phyloP scores from a whole-genome alignment of 2,113 vertebrate species.

The Nothobranchius furzeri region DNA sequence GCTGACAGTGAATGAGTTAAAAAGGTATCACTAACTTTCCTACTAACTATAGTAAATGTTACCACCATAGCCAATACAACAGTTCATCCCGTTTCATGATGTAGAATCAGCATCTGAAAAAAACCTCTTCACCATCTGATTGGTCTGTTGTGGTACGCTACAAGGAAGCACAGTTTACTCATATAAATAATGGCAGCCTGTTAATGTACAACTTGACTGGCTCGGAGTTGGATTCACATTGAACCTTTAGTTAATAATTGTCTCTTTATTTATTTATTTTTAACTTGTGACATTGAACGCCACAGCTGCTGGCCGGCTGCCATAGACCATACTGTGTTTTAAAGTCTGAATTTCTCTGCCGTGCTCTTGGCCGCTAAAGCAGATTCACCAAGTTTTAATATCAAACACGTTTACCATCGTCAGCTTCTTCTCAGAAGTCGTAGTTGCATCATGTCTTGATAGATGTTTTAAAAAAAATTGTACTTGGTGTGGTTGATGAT shows the following conservation, averaged over 20 bases:
- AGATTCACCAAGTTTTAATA: not conserved
- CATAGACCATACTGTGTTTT: constrained; percentile 6
- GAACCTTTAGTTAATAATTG: constrained; percentile 60
- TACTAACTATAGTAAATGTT: too few relatives aligned
- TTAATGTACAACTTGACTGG: constrained; percentile 80
- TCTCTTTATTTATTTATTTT: not conserved
- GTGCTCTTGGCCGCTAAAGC: not conserved
- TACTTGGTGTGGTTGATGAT: constrained; percentile 5
- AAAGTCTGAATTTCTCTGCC: constrained; percentile 6
- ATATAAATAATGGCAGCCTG: constrained; percentile 15
- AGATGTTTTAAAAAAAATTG: constrained; percentile 20
- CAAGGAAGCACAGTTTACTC: constrained; percentile 45
- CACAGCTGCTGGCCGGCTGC: constrained; percentile 13
- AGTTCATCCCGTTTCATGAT: too few relatives aligned
- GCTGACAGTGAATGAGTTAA: too few relatives aligned
- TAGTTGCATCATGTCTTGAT: constrained; percentile 5
- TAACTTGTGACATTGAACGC: constrained; percentile 41
- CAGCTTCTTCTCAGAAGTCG: constrained; percentile 2
- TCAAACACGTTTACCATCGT: not conserved
- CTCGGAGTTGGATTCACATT: constrained; percentile 38
- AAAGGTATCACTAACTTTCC: too few relatives aligned
- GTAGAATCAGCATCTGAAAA: constrained; percentile 5
- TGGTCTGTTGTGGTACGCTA: constrained; percentile 1
- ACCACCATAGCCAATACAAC: too few relatives aligned
- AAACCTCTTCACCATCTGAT: not conserved